A percentile compares a stretch with the other conserved stretches of the same genome.
Conservation (phyloP, 2,888 invertebrate species). For the Pseudolycoriella hygida region DNA sequence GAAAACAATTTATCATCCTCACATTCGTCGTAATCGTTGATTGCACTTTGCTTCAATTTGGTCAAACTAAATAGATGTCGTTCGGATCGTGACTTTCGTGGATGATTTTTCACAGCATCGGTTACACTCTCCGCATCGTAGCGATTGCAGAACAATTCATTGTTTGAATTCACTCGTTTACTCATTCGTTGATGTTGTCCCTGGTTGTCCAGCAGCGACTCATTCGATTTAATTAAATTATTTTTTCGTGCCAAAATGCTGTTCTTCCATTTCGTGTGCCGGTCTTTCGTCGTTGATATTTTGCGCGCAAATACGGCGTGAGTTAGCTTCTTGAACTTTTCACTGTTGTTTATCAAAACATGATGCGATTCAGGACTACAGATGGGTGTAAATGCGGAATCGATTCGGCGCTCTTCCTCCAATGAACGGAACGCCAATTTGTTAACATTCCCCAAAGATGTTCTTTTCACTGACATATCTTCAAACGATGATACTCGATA, state of each 20-base stretch:
- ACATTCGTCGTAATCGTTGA: constrained; percentile 20
- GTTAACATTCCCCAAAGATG: constrained; percentile 24
- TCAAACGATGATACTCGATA: constrained; percentile 29
- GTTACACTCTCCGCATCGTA: constrained; percentile 17
- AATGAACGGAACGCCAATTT: constrained; percentile 27
- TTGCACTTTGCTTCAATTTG: constrained; percentile 26
- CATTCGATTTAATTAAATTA: constrained; percentile 28
- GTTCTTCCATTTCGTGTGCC: constrained; percentile 27
- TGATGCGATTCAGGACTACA: constrained; percentile 25
- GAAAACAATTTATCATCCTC: constrained; percentile 15
- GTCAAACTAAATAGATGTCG: constrained; percentile 22
- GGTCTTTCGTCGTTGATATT: constrained; percentile 11
- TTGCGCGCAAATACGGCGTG: constrained; percentile 24
- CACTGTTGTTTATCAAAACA: constrained; percentile 20
- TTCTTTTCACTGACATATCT: constrained; percentile 25
- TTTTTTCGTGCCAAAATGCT: constrained; percentile 29
- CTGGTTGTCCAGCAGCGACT: constrained; percentile 21
- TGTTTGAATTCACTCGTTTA: constrained; percentile 18
- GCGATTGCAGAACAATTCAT: constrained; percentile 18
- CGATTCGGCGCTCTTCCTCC: constrained; percentile 29
- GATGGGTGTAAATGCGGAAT: constrained; percentile 28
- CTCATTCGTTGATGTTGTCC: neutral
- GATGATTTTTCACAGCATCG: constrained; percentile 19
- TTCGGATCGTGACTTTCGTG: constrained; percentile 15
- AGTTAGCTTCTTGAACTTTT: constrained; percentile 28